A percentile compares a stretch with the other conserved stretches of the same genome.
These are phyloP conservation scores for Paramuricea clavata DNA, from an alignment of 92 coral and sea anemone species.

Conservation along the genomic window DNA sequence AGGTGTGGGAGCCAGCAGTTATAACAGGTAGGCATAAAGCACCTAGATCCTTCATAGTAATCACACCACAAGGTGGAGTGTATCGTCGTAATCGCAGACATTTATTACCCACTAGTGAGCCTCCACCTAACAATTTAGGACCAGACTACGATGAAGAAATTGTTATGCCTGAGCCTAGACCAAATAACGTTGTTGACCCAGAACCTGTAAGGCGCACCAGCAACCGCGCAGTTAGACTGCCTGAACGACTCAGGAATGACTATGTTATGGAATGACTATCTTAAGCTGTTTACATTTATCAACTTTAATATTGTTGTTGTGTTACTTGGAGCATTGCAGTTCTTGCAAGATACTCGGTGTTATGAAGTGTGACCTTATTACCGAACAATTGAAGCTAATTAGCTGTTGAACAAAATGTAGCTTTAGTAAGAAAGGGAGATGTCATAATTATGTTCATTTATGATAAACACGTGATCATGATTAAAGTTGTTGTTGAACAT, in stretches of 20 bases:
- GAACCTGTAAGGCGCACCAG: constrained; percentile 42
- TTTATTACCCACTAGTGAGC: constrained; percentile 44
- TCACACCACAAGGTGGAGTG: constrained; percentile 58
- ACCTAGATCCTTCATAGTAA: constrained; percentile 61
- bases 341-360: too few relatives aligned
- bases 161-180: neutral
- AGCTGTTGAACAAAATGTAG: too few relatives aligned
- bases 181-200: constrained; percentile 5
- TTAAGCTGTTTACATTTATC: too few relatives aligned
- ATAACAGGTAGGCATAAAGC: constrained; percentile 24
- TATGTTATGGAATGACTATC: too few relatives aligned
- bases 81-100: constrained; percentile 60
- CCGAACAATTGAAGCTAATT: too few relatives aligned
- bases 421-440: too few relatives aligned
- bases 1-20: constrained; percentile 61
- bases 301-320: too few relatives aligned
- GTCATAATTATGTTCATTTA: too few relatives aligned
- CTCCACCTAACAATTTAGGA: constrained; percentile 37
- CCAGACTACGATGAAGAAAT: constrained; percentile 5
- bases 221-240: constrained; percentile 28
- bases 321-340: too few relatives aligned
- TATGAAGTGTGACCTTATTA: too few relatives aligned
- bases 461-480: too few relatives aligned
- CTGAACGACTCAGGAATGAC: constrained; percentile 40
- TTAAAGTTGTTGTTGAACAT: too few relatives aligned